phyloP scores from a whole-genome alignment of 2,113 vertebrate species.

The Syngnathus typhle region DNA sequence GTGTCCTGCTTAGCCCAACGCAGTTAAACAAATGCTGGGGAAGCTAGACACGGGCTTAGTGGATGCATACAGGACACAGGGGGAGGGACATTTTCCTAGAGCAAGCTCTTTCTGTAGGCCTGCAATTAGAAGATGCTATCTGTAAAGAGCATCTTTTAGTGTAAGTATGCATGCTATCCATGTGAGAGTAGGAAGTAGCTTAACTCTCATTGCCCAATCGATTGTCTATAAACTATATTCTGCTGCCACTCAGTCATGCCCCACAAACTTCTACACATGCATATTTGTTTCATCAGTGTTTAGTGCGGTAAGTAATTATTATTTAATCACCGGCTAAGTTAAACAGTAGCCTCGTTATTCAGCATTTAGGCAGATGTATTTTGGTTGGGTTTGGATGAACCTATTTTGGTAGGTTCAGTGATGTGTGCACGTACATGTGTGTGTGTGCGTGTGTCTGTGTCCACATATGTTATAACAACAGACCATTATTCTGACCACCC shows the following conservation, averaged over 20 bases:
- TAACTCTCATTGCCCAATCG: neutral
- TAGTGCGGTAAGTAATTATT: conserved; percentile 5
- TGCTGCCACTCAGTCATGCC: neutral
- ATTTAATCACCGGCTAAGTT: conserved; percentile 30
- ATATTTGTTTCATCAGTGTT: conserved; percentile 13
- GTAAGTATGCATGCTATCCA: neutral
- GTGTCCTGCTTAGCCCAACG: conserved; percentile 51
- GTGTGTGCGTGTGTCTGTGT: conserved; percentile 16
- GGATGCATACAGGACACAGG: conserved; percentile 6
- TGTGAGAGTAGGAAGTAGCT: neutral
- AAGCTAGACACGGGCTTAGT: conserved; percentile 21
- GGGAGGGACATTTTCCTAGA: conserved; percentile 11
- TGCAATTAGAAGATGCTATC: conserved; percentile 9
- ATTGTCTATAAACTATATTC: neutral
- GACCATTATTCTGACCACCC: conserved; percentile 61
- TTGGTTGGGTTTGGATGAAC: conserved; percentile 30
- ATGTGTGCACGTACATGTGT: conserved; percentile 8
- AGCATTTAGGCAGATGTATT: conserved; percentile 50
- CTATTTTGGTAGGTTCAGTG: conserved; percentile 46
- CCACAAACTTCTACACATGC: conserved; percentile 5
- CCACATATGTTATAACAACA: conserved; percentile 52
- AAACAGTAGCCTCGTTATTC: conserved; percentile 39
- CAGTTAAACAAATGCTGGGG: conserved; percentile 54
- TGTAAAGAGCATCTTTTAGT: conserved; percentile 8
- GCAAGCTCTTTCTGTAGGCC: conserved; percentile 5